Percentiles rank a stretch among this genome's conserved stretches.
Conservation (phyloP, 2,797 vertebrate genomes). For the Propithecus deckenii region DNA sequence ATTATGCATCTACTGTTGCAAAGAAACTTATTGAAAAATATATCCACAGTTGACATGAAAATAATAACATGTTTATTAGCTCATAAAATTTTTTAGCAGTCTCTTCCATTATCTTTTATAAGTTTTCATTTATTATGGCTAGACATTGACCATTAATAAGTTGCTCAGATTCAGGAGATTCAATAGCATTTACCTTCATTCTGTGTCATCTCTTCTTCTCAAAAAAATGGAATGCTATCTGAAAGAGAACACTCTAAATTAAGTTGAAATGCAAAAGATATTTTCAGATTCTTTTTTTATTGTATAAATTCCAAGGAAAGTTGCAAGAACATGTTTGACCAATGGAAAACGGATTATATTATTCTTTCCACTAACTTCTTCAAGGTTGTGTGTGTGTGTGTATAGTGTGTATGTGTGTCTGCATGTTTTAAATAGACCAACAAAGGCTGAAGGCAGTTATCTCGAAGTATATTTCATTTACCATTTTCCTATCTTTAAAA, state of each 20-base stretch:
- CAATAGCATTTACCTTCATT: background rate
- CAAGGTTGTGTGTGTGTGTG: background rate
- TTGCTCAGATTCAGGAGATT: background rate
- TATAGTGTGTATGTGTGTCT: background rate
- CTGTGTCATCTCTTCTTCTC: background rate
- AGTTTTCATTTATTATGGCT: slow-evolving; percentile 46
- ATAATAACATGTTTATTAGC: slow-evolving; percentile 63
- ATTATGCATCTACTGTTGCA: slow-evolving; percentile 65
- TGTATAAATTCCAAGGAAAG: slow-evolving; percentile 22
- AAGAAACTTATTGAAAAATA: slow-evolving; percentile 61
- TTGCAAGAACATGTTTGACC: background rate
- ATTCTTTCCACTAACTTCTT: background rate
- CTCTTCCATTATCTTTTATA: slow-evolving; percentile 44
- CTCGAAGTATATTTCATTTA: slow-evolving; percentile 26
- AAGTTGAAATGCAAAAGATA: slow-evolving; percentile 19
- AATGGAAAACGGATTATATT: background rate
- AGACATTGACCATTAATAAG: background rate
- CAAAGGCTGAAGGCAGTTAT: background rate
- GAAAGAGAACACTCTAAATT: background rate
- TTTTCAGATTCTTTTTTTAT: background rate
- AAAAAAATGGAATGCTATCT: background rate
- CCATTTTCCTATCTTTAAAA: background rate
- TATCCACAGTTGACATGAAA: slow-evolving; percentile 51
- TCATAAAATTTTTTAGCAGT: slow-evolving; percentile 35
- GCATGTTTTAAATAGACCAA: background rate